These are phyloP conservation scores for Atta texana DNA, from an alignment of 1,140 invertebrate species.

Conservation along the genomic window DNA sequence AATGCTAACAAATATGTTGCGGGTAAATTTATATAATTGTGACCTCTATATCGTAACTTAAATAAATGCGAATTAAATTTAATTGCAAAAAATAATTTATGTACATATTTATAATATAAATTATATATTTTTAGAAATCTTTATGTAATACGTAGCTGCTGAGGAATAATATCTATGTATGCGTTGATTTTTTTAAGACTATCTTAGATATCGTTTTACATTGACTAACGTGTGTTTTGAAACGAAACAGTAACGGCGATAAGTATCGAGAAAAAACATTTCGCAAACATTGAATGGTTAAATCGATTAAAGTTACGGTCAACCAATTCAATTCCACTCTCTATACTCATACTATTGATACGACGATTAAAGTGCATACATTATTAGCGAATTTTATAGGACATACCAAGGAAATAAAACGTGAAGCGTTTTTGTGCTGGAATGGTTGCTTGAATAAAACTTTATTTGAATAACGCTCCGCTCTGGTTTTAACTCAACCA, in stretches of 20 bases:
- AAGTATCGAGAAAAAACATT: conserved; percentile 56
- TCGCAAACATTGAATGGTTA: conserved; percentile 58
- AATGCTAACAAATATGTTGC: conserved; percentile 1
- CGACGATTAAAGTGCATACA: conserved; percentile 62
- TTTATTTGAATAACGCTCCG: conserved; percentile 63
- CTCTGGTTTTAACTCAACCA: conserved; percentile 57
- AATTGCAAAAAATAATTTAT: not conserved
- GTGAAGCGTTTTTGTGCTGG: conserved; percentile 51
- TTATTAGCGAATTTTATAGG: conserved; percentile 64
- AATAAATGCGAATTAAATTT: not conserved
- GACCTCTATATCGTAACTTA: not conserved
- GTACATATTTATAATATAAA: not conserved
- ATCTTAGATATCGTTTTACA: conserved; percentile 32
- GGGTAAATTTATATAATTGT: not conserved
- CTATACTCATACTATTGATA: conserved; percentile 58
- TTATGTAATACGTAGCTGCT: not conserved
- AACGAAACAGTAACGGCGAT: conserved; percentile 6
- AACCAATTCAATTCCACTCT: conserved; percentile 56
- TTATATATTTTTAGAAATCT: not conserved
- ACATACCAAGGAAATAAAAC: conserved; percentile 61
- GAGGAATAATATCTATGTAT: not conserved
- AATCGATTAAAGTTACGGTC: conserved; percentile 60
- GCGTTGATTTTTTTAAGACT: conserved; percentile 18
- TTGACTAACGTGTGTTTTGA: conserved; percentile 30
- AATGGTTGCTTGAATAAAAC: conserved; percentile 62